These are phyloP conservation scores for Aphelocoma coerulescens DNA, from an alignment of 2,113 vertebrate species.

Conservation along the genomic window DNA sequence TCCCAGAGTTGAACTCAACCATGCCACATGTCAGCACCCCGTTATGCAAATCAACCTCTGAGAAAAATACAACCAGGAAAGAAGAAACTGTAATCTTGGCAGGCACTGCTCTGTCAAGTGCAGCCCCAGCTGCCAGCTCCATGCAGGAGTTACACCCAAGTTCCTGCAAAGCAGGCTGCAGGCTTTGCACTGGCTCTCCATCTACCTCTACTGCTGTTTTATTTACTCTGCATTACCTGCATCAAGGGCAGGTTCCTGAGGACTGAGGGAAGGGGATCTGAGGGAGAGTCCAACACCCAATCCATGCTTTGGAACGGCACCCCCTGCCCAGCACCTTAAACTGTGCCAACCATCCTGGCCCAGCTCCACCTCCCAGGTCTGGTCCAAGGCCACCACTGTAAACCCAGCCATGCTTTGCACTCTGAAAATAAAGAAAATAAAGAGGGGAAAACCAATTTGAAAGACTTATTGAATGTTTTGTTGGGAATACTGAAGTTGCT, in stretches of 20 bases:
- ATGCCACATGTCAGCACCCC: not conserved
- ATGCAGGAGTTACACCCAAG: not conserved
- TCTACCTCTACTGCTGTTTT: not conserved
- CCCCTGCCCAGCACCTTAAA: not conserved
- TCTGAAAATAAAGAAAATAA: not conserved
- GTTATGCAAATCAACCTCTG: constrained; percentile 12
- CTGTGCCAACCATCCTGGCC: not conserved
- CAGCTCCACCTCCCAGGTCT: not conserved
- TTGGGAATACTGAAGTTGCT: not conserved
- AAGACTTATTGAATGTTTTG: not conserved
- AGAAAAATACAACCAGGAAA: not conserved
- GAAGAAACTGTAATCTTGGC: not conserved
- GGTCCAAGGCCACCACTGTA: not conserved
- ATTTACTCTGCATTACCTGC: not conserved
- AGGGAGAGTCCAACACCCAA: not conserved
- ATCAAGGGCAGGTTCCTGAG: not conserved
- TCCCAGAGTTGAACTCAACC: not conserved
- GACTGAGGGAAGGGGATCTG: not conserved
- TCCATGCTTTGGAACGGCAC: not conserved
- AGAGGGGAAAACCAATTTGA: not conserved
- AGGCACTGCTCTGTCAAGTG: not conserved
- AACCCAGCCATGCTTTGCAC: not conserved
- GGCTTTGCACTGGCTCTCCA: not conserved
- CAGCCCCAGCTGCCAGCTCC: not conserved
- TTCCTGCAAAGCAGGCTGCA: not conserved